Base-by-base conservation (phyloP, 2,113 vertebrate genomes). In the Shinisaurus crocodilurus region DNA sequence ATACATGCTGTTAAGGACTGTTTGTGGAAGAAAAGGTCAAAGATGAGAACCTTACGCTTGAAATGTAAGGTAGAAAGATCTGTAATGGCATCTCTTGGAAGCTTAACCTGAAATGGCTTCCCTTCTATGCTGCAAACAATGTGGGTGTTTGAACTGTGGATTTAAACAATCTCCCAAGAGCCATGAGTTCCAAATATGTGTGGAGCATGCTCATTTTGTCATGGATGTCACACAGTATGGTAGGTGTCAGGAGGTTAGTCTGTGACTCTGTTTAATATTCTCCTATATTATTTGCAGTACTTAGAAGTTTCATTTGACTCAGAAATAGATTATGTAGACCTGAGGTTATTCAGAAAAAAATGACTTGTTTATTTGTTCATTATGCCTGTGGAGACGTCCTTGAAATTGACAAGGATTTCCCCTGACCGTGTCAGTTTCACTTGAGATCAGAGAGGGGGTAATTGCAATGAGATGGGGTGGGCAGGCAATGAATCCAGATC, bases 31-130 rank as follows among this genome's bases (percentile, higher is more conserved):
- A 70, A 70, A 85, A 85, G 65, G 63, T 85, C 83, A 48, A 70
- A 85, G 83, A 70, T 48, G 29, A 85, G 40, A 85, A 43, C 65
- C 16, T 70, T 70, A 69, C 43, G 32, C 65, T 85, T 85, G 65
- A 69, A 85, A 32, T 18, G 40, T 70, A 85, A 34, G 63, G 65
- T 70, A 48, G 83, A 85, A 70, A 85, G 15, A 85, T 85, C 43
- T 85, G 65, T n/a, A 29, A 23, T 85, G 83, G 83, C 83, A 85
- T 85, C 63, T 85, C 63, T 48, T 20, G 40, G 43, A 70, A 69
- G 37, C 83, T 70, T 48, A 69, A 70, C 83, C 83, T 69, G 83
- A 43, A 85, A 70, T 85, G 43, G 40, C 83, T 85, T 85, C 32
- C 40, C 18, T 34, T 85, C 43, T 70, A 43, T 32, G 43, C 43